Percentiles rank a stretch among this genome's conserved stretches.
Evolutionary conservation across 2,888 invertebrate species (phyloP).

Genomic region (Sericinus montela): DNA sequence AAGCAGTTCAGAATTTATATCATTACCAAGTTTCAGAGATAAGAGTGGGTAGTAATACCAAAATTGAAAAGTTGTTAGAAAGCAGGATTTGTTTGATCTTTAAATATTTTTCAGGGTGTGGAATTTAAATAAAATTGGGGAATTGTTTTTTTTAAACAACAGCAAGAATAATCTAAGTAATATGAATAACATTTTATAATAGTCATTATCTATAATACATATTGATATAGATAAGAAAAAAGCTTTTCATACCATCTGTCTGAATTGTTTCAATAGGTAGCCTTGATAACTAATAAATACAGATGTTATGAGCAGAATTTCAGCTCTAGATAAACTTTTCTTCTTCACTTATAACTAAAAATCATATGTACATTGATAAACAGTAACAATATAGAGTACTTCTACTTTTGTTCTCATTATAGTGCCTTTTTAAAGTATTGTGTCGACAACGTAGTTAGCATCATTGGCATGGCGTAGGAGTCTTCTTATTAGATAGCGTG

Average conservation of each 20-base stretch:
- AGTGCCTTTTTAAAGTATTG: conserved; percentile 33
- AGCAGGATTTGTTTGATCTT: conserved; percentile 26
- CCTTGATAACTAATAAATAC: conserved; percentile 45
- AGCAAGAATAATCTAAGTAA: background rate
- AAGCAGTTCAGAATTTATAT: conserved; percentile 3
- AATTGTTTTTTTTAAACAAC: background rate
- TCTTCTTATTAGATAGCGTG: conserved; percentile 64
- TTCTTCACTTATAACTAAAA: conserved; percentile 21
- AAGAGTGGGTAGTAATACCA: conserved; percentile 32
- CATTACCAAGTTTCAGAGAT: conserved; percentile 7
- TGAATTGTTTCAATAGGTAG: conserved; percentile 28
- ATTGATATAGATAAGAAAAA: background rate
- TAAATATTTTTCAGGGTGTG: no score
- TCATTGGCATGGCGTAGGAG: conserved; percentile 62
- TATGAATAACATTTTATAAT: no score
- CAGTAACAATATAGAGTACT: conserved; percentile 32
- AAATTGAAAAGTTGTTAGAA: conserved; percentile 42
- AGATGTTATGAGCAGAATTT: conserved; percentile 27
- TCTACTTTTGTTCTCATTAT: conserved; percentile 48
- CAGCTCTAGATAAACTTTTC: conserved; percentile 24
- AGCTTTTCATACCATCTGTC: conserved; percentile 27
- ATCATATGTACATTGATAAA: conserved; percentile 24
- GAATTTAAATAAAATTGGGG: background rate
- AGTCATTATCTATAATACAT: no score
- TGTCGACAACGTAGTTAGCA: conserved; percentile 41